A percentile compares a stretch with the other conserved stretches of the same genome.
phyloP scores from a whole-genome alignment of 2,113 vertebrate species.

The Callopanchax toddi region DNA sequence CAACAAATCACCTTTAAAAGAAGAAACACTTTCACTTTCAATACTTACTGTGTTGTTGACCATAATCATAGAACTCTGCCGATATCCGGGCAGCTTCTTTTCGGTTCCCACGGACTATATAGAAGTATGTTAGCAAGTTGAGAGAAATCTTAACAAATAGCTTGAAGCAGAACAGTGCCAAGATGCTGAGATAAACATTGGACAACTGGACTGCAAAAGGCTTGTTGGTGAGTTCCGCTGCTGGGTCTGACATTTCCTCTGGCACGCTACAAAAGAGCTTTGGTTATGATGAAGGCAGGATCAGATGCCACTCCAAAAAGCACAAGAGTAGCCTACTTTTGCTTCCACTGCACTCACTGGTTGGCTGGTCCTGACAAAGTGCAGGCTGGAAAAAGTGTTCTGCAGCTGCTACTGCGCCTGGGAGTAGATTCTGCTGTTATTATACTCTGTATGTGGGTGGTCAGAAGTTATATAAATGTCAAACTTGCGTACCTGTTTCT shows the following conservation, averaged over 20 bases:
- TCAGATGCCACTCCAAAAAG: conserved; percentile 77
- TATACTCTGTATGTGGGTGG: conserved; percentile 20
- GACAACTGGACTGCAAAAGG: conserved; percentile 90
- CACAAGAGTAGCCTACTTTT: conserved; percentile 68
- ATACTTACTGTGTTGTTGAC: conserved; percentile 89
- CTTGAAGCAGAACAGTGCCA: conserved; percentile 97
- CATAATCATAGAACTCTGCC: conserved; percentile 92
- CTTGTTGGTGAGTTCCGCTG: conserved; percentile 71
- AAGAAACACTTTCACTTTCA: not conserved
- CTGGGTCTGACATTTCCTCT: conserved; percentile 69
- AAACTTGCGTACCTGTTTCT: not conserved
- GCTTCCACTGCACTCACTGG: conserved; percentile 37
- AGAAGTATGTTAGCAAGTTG: conserved; percentile 94
- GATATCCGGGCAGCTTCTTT: conserved; percentile 96
- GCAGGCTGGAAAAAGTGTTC: conserved; percentile 52
- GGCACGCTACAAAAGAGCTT: conserved; percentile 36
- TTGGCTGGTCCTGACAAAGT: conserved; percentile 53
- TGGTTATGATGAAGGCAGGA: conserved; percentile 75
- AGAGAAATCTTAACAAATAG: conserved; percentile 97
- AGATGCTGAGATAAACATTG: conserved; percentile 96
- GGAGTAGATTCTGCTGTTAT: conserved; percentile 44
- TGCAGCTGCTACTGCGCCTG: conserved; percentile 71
- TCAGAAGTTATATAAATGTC: conserved; percentile 11
- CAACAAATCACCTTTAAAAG: not conserved
- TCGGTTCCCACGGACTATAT: conserved; percentile 94